Evolutionary conservation across 1,140 invertebrate genomes (phyloP), one percentile per base, ranked within the genome.

Genomic region (Zaprionus capensis): DNA sequence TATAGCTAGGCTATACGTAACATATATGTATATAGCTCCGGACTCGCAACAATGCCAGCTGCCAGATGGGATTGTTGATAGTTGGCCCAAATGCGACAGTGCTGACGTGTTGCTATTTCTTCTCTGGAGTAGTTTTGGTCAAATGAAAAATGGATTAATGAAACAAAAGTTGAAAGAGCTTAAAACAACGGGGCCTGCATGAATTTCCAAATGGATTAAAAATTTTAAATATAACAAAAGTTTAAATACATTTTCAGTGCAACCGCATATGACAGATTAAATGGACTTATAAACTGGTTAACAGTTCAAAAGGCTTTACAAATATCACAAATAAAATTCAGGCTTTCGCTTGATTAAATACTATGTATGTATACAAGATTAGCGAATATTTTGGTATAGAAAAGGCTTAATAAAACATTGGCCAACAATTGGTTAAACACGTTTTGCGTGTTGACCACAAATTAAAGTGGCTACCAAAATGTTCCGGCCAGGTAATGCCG

Each of bases 51-150:
- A 24, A 14, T 51, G 46, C 49, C 36, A 56, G 61, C 51, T 64
- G 63, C 34, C 34, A 22, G 57, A 41, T n/a, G 26, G 41, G 67
- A 56, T 72, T 73, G 73, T 69, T 71, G 38, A 69, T 68, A 76
- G 82, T 76, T 83, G 66, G 71, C 64, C 76, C 76, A 79, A 86
- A 68, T 79, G 62, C 76, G 74, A 71, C 72, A 70, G 67, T 76
- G 76, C 80, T 86, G 83, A 87, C 83, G 80, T 86, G 76, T 83
- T 74, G 69, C 56, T 63, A 55, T 69, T 67, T 55, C 51, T 66
- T 80, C 71, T 5, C 20, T 20, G 17, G 2, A 20, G n/a, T 49
- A 20, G 11, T 12, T 49, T 31, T 31, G 28, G 28, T 46, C n/a
- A 3, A 51, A 24, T 24, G 46, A 24, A 51, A 51, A 51, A 24